These are phyloP conservation scores for Galagoides demidoff DNA, from an alignment of 2,797 vertebrate genomes.

Conservation along the genomic window DNA sequence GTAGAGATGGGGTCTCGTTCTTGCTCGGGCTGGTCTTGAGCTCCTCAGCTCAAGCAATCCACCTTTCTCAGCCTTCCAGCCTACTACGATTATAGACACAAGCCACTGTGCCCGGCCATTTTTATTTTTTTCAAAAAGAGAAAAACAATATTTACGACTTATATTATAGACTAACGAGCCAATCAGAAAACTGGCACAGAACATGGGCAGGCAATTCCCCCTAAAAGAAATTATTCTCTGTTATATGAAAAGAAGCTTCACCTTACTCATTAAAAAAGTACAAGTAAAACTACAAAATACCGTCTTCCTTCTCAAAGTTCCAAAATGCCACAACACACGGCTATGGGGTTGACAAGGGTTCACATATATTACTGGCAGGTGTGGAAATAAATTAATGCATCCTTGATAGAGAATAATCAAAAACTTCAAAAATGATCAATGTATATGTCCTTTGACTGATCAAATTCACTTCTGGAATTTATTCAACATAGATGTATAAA, in stretches of 20 bases:
- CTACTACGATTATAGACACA: too few species aligned
- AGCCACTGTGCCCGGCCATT: too few species aligned
- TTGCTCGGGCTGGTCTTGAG: too few species aligned
- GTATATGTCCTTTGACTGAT: background rate
- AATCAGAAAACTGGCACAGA: background rate
- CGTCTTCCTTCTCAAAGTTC: background rate
- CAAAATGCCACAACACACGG: background rate
- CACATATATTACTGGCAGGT: background rate
- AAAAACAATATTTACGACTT: background rate
- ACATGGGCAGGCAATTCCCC: background rate
- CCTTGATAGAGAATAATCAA: background rate
- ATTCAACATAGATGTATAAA: background rate
- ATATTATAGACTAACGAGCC: background rate
- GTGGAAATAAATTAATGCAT: background rate
- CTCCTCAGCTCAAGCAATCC: too few species aligned
- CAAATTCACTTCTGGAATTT: background rate
- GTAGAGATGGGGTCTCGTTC: too few species aligned
- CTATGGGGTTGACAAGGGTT: background rate
- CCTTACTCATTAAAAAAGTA: background rate
- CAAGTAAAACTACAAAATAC: background rate
- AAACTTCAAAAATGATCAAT: background rate
- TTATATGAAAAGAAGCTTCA: background rate
- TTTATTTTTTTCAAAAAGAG: too few species aligned
- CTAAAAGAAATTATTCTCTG: background rate
- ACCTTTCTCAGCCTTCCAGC: too few species aligned